These are phyloP conservation scores for Lucifuga dentata DNA, from an alignment of 2,113 vertebrate genomes.

Conservation along the genomic window DNA sequence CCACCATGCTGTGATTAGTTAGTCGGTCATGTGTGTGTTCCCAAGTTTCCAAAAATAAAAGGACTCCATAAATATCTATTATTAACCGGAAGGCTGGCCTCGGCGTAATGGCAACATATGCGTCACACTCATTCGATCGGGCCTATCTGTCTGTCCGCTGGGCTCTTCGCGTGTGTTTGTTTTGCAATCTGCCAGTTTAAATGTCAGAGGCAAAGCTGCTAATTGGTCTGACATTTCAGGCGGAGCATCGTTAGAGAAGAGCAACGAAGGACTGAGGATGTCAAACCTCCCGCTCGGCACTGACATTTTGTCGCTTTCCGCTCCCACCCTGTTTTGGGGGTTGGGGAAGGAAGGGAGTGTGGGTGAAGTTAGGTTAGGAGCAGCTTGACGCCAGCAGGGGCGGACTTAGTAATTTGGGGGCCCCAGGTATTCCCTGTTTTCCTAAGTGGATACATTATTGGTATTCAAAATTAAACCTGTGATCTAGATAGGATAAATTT, in stretches of 20 bases:
- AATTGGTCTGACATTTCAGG: constrained; percentile 83
- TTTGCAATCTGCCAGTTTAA: constrained; percentile 69
- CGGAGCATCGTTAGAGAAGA: constrained; percentile 62
- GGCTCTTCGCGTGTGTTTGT: constrained; percentile 51
- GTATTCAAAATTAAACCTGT: no score
- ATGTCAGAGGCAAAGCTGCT: constrained; percentile 80
- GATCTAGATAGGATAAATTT: no score
- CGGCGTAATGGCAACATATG: neutral
- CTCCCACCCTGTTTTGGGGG: neutral
- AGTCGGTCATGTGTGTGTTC: neutral
- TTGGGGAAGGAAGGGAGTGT: neutral
- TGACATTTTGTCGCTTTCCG: constrained; percentile 62
- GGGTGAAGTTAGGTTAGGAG: neutral
- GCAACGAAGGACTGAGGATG: constrained; percentile 59
- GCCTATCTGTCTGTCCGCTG: constrained; percentile 25
- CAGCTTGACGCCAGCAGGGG: constrained; percentile 4
- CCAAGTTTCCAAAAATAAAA: constrained; percentile 27
- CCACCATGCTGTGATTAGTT: constrained; percentile 22
- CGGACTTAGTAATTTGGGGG: no score
- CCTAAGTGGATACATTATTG: no score
- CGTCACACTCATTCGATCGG: constrained; percentile 35
- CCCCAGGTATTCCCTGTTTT: no score
- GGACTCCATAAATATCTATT: constrained; percentile 48
- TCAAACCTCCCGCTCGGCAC: constrained; percentile 50
- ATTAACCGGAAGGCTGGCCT: constrained; percentile 18